phyloP scores from a whole-genome alignment of 2,888 invertebrate species.

The Clunio marinus region DNA sequence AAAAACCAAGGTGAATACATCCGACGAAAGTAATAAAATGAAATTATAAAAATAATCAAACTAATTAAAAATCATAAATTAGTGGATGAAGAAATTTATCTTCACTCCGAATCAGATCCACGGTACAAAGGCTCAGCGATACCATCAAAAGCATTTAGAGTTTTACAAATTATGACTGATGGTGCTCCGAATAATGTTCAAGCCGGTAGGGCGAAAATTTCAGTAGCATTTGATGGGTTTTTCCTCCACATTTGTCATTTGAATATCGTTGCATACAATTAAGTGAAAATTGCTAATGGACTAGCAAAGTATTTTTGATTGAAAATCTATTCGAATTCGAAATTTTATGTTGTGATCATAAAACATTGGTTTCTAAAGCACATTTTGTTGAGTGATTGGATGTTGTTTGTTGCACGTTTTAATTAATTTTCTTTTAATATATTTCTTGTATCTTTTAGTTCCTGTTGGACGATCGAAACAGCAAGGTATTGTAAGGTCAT shows the following conservation, averaged over 20 bases:
- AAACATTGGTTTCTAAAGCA: slow-evolving; percentile 21
- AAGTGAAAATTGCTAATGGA: background rate
- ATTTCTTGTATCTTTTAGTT: background rate
- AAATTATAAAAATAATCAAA: background rate
- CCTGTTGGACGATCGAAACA: slow-evolving; percentile 44
- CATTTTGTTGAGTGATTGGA: background rate
- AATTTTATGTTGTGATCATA: background rate
- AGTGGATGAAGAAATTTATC: slow-evolving; percentile 56
- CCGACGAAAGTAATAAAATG: background rate
- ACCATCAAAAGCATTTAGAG: slow-evolving; percentile 65
- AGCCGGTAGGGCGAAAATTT: slow-evolving; percentile 40
- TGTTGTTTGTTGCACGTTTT: background rate
- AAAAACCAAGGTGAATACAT: slow-evolving; percentile 57
- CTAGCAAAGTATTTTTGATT: slow-evolving; percentile 7
- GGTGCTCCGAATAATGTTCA: slow-evolving; percentile 43
- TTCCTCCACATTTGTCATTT: background rate
- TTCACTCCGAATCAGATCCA: slow-evolving; percentile 58
- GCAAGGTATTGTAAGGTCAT: no score
- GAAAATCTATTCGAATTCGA: background rate
- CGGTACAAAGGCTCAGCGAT: slow-evolving; percentile 61
- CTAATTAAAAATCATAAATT: slow-evolving; percentile 39
- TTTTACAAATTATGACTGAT: slow-evolving; percentile 63
- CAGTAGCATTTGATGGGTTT: background rate
- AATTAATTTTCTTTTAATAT: background rate
- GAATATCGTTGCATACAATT: background rate